A percentile compares a stretch with the other conserved stretches of the same genome.
These are phyloP conservation scores for Ceryle rudis DNA, from an alignment of 2,797 vertebrate genomes.

Conservation along the genomic window DNA sequence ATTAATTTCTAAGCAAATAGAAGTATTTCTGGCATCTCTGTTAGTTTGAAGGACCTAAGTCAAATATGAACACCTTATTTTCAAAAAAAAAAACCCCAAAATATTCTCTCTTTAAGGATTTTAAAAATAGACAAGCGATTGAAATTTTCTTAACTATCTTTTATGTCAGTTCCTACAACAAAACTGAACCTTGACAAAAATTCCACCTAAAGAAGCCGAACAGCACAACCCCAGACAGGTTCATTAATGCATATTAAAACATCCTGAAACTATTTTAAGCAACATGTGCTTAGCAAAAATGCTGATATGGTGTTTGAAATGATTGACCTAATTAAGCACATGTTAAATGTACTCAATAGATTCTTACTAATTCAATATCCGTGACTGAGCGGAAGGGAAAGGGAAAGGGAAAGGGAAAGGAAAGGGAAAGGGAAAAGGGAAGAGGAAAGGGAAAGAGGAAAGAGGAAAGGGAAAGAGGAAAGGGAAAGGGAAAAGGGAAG, in stretches of 20 bases:
- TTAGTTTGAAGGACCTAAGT: not conserved
- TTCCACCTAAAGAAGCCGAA: conserved; percentile 14
- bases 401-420: too few species aligned
- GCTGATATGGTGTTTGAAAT: conserved; percentile 15
- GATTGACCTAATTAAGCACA: conserved; percentile 52
- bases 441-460: too few species aligned
- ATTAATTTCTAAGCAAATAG: not conserved
- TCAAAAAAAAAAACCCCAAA: not conserved
- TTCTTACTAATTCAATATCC: conserved; percentile 17
- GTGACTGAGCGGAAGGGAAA: not conserved
- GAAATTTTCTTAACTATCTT: conserved; percentile 45
- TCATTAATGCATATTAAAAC: conserved; percentile 46
- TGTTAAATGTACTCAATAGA: conserved; percentile 32
- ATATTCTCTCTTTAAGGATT: not conserved
- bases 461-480: too few species aligned
- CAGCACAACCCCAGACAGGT: not conserved
- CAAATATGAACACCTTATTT: not conserved
- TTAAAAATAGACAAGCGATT: not conserved
- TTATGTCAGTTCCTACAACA: conserved; percentile 5
- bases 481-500: too few species aligned
- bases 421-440: too few species aligned
- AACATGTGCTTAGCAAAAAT: not conserved
- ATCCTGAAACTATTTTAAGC: conserved; percentile 40
- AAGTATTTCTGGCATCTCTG: not conserved
- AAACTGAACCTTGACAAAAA: conserved; percentile 47